Evolutionary conservation across 2,888 invertebrate species (phyloP).

Genomic region (Agrochola lota): DNA sequence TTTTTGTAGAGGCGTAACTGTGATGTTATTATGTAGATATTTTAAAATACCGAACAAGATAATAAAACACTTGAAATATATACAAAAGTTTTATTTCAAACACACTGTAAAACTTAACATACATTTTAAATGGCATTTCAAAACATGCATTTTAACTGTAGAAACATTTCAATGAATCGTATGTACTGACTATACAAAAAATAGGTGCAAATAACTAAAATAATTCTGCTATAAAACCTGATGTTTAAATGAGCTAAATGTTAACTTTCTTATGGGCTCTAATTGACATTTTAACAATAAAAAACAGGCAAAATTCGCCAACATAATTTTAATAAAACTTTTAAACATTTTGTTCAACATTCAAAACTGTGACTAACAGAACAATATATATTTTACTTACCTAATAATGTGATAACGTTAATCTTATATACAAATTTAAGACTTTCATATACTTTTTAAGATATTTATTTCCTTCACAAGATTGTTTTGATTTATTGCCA

Average conservation of each 20-base stretch:
- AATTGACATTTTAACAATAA: constrained; percentile 3
- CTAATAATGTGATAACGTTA: constrained; percentile 59
- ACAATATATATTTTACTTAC: constrained; percentile 60
- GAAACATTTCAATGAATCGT: constrained; percentile 15
- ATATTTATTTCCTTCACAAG: constrained; percentile 13
- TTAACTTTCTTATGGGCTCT: not conserved
- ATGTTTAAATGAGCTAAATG: not conserved
- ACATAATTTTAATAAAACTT: constrained; percentile 30
- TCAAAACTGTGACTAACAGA: constrained; percentile 43
- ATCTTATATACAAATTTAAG: constrained; percentile 61
- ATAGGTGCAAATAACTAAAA: not conserved
- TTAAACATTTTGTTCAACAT: constrained; percentile 55
- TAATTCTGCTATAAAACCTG: not conserved
- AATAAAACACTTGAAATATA: constrained; percentile 58
- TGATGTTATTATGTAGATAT: constrained; percentile 66
- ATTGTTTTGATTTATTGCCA: not conserved
- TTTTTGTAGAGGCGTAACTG: constrained; percentile 56
- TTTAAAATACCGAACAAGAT: constrained; percentile 52
- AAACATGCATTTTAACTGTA: constrained; percentile 41
- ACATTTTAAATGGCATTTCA: constrained; percentile 61
- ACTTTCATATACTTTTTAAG: constrained; percentile 7
- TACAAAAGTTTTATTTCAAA: constrained; percentile 75
- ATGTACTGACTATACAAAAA: constrained; percentile 8
- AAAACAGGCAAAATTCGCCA: constrained; percentile 7
- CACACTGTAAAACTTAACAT: constrained; percentile 70